phyloP scores from a whole-genome alignment of 1,140 invertebrate species.

The Atopsyche davidsoni region DNA sequence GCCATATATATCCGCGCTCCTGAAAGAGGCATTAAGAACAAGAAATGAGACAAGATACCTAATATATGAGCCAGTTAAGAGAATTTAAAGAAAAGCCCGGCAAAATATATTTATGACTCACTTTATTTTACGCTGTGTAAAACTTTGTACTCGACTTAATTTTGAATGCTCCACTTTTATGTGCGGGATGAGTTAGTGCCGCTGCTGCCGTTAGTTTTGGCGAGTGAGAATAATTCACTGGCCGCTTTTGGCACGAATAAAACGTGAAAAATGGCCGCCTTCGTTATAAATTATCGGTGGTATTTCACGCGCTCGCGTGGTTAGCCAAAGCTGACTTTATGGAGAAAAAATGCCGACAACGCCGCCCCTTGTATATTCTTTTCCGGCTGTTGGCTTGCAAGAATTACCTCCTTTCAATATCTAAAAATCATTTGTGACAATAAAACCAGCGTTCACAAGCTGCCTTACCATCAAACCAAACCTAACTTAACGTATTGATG shows the following conservation, averaged over 20 bases:
- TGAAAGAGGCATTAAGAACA: constrained; percentile 32
- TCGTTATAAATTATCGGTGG: constrained; percentile 18
- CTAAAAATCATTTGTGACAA: too few species aligned
- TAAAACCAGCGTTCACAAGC: too few species aligned
- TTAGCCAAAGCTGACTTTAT: constrained; percentile 9
- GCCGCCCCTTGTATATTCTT: too few species aligned
- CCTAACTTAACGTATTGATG: too few species aligned
- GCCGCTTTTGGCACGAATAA: constrained; percentile 26
- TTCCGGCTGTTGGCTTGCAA: too few species aligned
- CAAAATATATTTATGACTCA: constrained; percentile 32
- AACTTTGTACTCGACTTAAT: constrained; percentile 32
- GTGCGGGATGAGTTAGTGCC: constrained; percentile 28
- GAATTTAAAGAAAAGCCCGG: constrained; percentile 32
- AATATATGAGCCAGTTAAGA: constrained; percentile 32
- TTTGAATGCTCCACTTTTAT: constrained; percentile 28
- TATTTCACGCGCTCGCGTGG: constrained; percentile 12
- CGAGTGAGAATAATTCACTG: constrained; percentile 26
- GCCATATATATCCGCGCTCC: constrained; percentile 26
- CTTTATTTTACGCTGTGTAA: constrained; percentile 32
- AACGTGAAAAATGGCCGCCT: constrained; percentile 21
- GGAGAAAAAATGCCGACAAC: too few species aligned
- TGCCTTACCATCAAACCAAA: too few species aligned
- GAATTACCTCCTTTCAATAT: too few species aligned
- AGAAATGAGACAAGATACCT: constrained; percentile 32
- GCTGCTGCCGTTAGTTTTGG: constrained; percentile 27